phyloP scores from a whole-genome alignment of 2,888 invertebrate species.

The Cerastis leucographa region DNA sequence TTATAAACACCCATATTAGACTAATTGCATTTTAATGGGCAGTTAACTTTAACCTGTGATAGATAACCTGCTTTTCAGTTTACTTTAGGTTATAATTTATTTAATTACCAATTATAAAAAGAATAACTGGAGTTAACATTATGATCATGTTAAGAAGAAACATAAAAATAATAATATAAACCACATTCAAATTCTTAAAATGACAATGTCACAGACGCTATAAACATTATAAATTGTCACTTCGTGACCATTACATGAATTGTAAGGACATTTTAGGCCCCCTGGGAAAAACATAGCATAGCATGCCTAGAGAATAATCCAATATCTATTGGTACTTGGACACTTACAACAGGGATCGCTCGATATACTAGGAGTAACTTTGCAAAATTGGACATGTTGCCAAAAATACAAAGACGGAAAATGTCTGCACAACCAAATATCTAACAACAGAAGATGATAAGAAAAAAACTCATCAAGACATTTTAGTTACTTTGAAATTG shows the following conservation, averaged over 20 bases:
- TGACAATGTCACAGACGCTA: too few species aligned
- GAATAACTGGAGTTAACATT: not conserved
- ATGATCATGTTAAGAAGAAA: too few species aligned
- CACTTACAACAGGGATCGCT: not conserved
- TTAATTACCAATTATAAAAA: not conserved
- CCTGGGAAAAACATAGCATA: not conserved
- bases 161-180: too few species aligned
- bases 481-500: not conserved
- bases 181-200: too few species aligned
- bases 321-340: not conserved
- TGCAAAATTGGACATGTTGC: not conserved
- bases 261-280: too few species aligned
- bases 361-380: not conserved
- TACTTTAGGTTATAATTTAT: not conserved
- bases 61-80: not conserved
- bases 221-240: too few species aligned
- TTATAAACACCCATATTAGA: constrained; percentile 5
- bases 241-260: too few species aligned
- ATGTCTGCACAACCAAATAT: not conserved
- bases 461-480: not conserved
- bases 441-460: not conserved
- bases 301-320: not conserved
- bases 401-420: not conserved
- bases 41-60: not conserved
- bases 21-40: constrained; percentile 22